Conservation (phyloP, 2,113 vertebrate species). For the Phyllopteryx taeniolatus region DNA sequence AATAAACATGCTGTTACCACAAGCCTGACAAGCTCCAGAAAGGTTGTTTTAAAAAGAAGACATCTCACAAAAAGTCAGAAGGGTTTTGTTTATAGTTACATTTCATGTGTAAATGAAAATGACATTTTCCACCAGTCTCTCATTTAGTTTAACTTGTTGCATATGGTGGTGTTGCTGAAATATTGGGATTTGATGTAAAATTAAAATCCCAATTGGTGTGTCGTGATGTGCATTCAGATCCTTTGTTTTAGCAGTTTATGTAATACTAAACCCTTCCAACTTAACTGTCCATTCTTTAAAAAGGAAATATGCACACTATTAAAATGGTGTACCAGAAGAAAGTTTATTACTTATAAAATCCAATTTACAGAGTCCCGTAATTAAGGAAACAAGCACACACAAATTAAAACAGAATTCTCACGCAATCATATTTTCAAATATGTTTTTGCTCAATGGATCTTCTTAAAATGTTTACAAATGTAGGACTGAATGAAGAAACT, state of each 20-base stretch:
- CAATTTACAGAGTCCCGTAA: conserved; percentile 56
- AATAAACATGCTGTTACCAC: neutral
- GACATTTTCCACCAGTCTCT: neutral
- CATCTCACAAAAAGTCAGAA: no score
- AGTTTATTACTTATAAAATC: conserved; percentile 75
- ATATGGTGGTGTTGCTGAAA: neutral
- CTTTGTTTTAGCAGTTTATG: no score
- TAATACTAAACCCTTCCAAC: no score
- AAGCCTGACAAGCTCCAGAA: neutral
- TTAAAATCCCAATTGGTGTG: no score
- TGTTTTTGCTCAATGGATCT: conserved; percentile 19
- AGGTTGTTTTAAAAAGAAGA: no score
- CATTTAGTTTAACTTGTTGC: neutral
- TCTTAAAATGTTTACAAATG: conserved; percentile 10
- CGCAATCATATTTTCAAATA: conserved; percentile 18
- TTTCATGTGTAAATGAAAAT: neutral
- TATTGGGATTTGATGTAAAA: no score
- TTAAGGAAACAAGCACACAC: conserved; percentile 24
- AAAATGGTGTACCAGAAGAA: conserved; percentile 53
- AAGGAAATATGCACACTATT: neutral
- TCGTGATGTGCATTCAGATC: no score
- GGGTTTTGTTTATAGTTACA: neutral
- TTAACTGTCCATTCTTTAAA: neutral
- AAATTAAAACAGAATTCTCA: conserved; percentile 19
- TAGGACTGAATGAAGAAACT: conserved; percentile 4